phyloP scores from a whole-genome alignment of 2,113 vertebrate genomes.

The Lepus americanus region DNA sequence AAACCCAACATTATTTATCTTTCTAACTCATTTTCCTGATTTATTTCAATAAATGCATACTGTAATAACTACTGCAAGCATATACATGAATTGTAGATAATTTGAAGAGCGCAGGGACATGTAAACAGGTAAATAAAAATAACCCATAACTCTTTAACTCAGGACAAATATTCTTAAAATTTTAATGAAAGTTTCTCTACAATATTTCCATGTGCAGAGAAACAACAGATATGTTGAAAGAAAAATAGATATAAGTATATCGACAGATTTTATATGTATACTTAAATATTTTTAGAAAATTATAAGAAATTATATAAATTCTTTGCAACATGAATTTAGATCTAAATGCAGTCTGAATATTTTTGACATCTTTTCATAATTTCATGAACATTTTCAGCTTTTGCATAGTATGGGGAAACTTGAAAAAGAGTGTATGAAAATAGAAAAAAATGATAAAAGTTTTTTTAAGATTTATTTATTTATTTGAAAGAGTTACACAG shows the following conservation, averaged over 20 bases:
- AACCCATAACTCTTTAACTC: background rate
- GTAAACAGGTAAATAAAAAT: slow-evolving; percentile 10
- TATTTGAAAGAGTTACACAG: too few relatives aligned
- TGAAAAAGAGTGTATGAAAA: too few relatives aligned
- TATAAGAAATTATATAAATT: background rate
- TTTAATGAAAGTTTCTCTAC: background rate
- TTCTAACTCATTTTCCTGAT: slow-evolving; percentile 26
- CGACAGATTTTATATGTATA: background rate
- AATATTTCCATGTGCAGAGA: background rate
- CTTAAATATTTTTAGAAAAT: background rate
- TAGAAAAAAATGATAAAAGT: too few relatives aligned
- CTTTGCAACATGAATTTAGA: background rate
- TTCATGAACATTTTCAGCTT: background rate
- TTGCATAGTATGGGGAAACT: background rate
- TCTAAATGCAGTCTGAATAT: background rate
- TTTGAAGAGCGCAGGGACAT: background rate
- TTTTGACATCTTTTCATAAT: background rate
- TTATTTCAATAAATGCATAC: background rate
- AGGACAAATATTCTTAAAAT: background rate
- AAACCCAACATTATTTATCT: background rate
- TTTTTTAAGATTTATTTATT: too few relatives aligned
- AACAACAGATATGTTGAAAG: background rate
- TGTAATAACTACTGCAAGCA: background rate
- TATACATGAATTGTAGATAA: background rate
- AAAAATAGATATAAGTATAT: background rate